Evolutionary conservation across 2,888 invertebrate species (phyloP).

Genomic region (Colostygia pectinataria): DNA sequence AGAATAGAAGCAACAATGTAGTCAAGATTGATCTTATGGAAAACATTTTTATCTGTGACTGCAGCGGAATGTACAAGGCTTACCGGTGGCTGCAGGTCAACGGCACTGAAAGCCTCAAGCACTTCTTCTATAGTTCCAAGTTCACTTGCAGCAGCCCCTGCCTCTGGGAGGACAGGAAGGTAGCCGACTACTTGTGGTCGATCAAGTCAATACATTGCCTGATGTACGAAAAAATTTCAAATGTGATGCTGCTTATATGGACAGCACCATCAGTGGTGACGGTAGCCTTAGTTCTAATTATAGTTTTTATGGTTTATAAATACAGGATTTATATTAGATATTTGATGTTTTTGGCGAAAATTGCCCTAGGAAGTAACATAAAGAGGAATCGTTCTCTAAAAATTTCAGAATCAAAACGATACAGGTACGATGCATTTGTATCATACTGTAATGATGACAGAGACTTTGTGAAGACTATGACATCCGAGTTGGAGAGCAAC

Average conservation of each 20-base stretch:
- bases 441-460: slow-evolving; percentile 84
- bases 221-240: slow-evolving; percentile 67
- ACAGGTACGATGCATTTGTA: slow-evolving; percentile 84
- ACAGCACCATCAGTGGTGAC: slow-evolving; percentile 67
- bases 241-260: slow-evolving; percentile 65
- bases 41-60: slow-evolving; percentile 83
- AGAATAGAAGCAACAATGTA: slow-evolving; percentile 48
- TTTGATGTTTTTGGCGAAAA: slow-evolving; percentile 81
- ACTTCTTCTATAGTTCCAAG: slow-evolving; percentile 59
- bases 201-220: slow-evolving; percentile 65
- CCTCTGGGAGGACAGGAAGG: slow-evolving; percentile 68
- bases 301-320: slow-evolving; percentile 56
- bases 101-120: slow-evolving; percentile 54
- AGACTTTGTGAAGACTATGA: slow-evolving; percentile 84
- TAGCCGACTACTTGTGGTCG: slow-evolving; percentile 67
- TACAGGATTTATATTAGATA: slow-evolving; percentile 79
- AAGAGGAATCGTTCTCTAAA: slow-evolving; percentile 46
- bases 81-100: slow-evolving; percentile 70
- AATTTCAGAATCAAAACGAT: slow-evolving; percentile 48
- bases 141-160: slow-evolving; percentile 74
- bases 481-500: slow-evolving; percentile 83
- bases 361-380: slow-evolving; percentile 73
- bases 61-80: slow-evolving; percentile 68
- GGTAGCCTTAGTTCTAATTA: slow-evolving; percentile 52
- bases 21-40: slow-evolving; percentile 71